These are phyloP conservation scores for Corythornis leucogaster DNA, from an alignment of 2,797 vertebrate genomes.

Conservation along the genomic window DNA sequence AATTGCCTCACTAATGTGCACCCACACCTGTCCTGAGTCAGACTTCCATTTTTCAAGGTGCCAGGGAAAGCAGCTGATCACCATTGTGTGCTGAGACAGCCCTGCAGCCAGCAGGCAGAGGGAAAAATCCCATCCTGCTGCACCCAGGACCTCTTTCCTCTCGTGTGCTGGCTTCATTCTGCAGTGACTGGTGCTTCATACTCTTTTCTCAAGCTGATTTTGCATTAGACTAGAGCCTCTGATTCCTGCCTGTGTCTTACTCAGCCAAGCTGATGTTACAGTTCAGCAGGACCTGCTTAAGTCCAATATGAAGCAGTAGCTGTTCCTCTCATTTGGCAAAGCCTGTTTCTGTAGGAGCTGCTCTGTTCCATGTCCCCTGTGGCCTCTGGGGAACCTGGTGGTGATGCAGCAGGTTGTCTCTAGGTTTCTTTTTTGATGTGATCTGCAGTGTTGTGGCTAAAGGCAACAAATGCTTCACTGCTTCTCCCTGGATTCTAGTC, in stretches of 20 bases:
- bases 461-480: neutral
- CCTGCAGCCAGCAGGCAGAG: neutral
- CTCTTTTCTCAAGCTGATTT: neutral
- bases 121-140: neutral
- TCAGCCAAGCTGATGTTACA: neutral
- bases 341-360: neutral
- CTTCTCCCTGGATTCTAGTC: neutral
- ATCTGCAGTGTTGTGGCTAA: neutral
- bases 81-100: neutral
- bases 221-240: neutral
- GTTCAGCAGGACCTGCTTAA: neutral
- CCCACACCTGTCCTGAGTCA: conserved; percentile 71
- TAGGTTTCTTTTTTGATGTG: neutral
- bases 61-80: conserved; percentile 43
- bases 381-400: neutral
- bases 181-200: neutral
- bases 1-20: conserved; percentile 74
- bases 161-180: neutral
- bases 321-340: neutral
- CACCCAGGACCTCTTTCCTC: neutral
- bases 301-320: neutral
- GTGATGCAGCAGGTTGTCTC: neutral
- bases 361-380: neutral
- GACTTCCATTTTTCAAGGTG: conserved; percentile 63
- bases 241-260: neutral